phyloP scores from a whole-genome alignment of 1,140 invertebrate species.

The Propsilocerus akamusi region DNA sequence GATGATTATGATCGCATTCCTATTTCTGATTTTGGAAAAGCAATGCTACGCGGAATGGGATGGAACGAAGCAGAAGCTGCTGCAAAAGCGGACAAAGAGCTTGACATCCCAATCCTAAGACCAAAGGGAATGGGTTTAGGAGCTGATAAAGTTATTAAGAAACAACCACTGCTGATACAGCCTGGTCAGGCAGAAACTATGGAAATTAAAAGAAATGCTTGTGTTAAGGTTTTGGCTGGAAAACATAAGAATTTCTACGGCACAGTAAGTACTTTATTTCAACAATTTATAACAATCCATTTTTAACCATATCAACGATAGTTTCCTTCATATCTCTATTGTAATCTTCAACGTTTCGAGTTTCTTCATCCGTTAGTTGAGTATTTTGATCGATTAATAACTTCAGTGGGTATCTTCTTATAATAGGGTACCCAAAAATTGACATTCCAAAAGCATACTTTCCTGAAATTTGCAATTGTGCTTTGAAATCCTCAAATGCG shows the following conservation, averaged over 20 bases:
- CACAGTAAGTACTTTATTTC: conserved; percentile 27
- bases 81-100: conserved; percentile 42
- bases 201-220: conserved; percentile 43
- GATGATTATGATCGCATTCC: conserved; percentile 85
- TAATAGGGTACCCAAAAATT: background rate
- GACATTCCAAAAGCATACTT: background rate
- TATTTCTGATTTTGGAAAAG: conserved; percentile 71
- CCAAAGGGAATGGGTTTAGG: conserved; percentile 86
- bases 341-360: background rate
- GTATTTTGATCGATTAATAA: background rate
- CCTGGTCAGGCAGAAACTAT: conserved; percentile 37
- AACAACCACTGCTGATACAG: conserved; percentile 19
- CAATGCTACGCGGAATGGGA: conserved; percentile 88
- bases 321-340: background rate
- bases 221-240: conserved; percentile 50
- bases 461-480: background rate
- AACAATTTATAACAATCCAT: conserved; percentile 6
- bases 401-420: background rate
- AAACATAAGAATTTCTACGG: conserved; percentile 61
- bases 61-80: conserved; percentile 40
- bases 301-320: background rate
- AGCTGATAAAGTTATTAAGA: conserved; percentile 47
- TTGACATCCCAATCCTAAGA: conserved; percentile 27
- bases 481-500: background rate
- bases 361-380: background rate